A percentile compares a stretch with the other conserved stretches of the same genome.
Evolutionary conservation across 2,888 invertebrate species (phyloP).

Genomic region (Trichopria drosophilae): DNA sequence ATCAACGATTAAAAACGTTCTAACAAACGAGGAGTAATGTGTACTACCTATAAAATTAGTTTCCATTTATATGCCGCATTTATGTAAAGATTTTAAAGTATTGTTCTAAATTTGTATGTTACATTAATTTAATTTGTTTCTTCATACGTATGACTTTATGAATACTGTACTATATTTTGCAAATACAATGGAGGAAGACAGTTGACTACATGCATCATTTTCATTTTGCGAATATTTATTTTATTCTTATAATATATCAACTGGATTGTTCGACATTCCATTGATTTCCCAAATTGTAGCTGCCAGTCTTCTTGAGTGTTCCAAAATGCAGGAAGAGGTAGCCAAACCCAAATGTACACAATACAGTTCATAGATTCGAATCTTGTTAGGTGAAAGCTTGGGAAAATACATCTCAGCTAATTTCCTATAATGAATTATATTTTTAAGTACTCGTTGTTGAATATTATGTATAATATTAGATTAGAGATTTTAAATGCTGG

Average conservation of each 20-base stretch:
- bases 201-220: too few relatives aligned
- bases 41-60: too few relatives aligned
- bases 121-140: too few relatives aligned
- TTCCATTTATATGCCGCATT: too few relatives aligned
- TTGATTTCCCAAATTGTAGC: conserved; percentile 78
- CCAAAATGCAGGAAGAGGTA: conserved; percentile 80
- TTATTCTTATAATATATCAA: conserved; percentile 63
- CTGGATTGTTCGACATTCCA: conserved; percentile 66
- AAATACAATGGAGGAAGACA: too few relatives aligned
- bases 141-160: too few relatives aligned
- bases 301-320: conserved; percentile 80
- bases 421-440: conserved; percentile 59
- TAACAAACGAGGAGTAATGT: too few relatives aligned
- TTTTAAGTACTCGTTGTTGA: neutral
- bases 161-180: too few relatives aligned
- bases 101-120: too few relatives aligned
- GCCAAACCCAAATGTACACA: conserved; percentile 83
- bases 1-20: too few relatives aligned
- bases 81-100: too few relatives aligned
- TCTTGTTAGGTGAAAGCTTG: conserved; percentile 64
- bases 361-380: conserved; percentile 77
- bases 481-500: neutral
- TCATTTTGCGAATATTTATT: too few relatives aligned
- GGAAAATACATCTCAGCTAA: conserved; percentile 70
- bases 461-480: neutral